Evolutionary conservation across 2,888 invertebrate species (phyloP), one percentile per base, ranked within the genome.

Genomic region (Neria commutata): DNA sequence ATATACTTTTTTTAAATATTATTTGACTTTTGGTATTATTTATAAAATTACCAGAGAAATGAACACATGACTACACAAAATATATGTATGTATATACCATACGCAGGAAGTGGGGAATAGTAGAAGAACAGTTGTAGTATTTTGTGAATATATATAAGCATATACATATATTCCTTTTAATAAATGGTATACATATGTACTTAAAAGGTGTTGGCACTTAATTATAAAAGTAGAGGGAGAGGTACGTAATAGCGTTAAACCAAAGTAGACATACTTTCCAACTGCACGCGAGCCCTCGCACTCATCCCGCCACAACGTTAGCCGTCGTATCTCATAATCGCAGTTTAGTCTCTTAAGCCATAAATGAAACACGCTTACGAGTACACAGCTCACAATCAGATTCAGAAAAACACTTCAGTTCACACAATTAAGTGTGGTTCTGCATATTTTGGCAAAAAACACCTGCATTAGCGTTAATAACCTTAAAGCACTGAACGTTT

Each of bases 261-360:
- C 42, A 42, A 21, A n/a, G 16, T 42, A 42, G 21, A 72, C 72
- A 72, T 72, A 72, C 72, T 72, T 74, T 74, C 74, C 73, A 70
- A 71, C 70, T 73, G 74, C 72, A 67, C 73, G 66, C 74, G 73
- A 72, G 72, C 72, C 74, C 72, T 71, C 73, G 65, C 42, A 42
- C 14, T 42, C 42, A 42, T 42, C 42, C 3, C 42, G 37, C 17
- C 19, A 37, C 5, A 42, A 17, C 21, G 42, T 5, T n/a, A 17
- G 17, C 42, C 21, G 42, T 33, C 25, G 48, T n/a, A 10, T 48
- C 25, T 24, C 33, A 33, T 14, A 33, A 10, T 33, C 14, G 14
- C 14, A 3, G 6, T 19, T 19, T 21, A 17, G 42, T 42, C 19
- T 29, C 6, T 29, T 29, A 42, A 42, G 42, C 42, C 19, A 5